Percentiles rank a stretch among this genome's conserved stretches.
These are phyloP conservation scores for Andricus grossulariae DNA, from an alignment of 1,140 invertebrate genomes.

Conservation along the genomic window DNA sequence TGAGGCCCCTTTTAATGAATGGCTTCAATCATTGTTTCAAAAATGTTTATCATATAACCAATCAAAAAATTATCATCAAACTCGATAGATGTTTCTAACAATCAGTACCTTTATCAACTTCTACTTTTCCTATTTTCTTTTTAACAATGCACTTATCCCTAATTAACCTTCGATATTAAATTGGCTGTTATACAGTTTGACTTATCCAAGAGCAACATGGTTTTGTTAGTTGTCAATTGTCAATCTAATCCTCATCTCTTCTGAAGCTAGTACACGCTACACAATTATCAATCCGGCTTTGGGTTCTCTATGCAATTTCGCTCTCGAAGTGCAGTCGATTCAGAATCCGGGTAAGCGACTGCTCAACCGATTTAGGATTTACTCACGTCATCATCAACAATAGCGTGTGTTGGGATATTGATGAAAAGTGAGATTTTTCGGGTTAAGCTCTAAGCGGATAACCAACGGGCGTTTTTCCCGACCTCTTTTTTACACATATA, in stretches of 20 bases:
- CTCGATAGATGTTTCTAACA: too few relatives aligned
- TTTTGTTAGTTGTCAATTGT: conserved; percentile 17
- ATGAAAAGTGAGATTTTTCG: conserved; percentile 57
- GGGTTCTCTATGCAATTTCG: conserved; percentile 22
- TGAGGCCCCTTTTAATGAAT: too few relatives aligned
- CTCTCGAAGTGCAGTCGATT: conserved; percentile 27
- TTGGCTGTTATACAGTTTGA: neutral
- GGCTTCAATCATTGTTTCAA: too few relatives aligned
- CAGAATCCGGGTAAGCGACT: conserved; percentile 35
- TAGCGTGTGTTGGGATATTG: conserved; percentile 48
- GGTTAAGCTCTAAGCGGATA: conserved; percentile 57
- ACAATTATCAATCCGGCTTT: conserved; percentile 28
- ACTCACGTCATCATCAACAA: conserved; percentile 29
- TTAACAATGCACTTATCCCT: too few relatives aligned
- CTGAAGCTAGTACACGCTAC: conserved; percentile 9
- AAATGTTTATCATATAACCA: too few relatives aligned
- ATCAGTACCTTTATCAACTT: too few relatives aligned
- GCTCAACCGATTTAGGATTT: conserved; percentile 31
- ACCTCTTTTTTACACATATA: conserved; percentile 28
- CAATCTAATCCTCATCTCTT: conserved; percentile 22
- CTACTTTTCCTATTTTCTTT: too few relatives aligned
- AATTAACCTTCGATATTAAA: too few relatives aligned
- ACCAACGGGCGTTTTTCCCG: conserved; percentile 35
- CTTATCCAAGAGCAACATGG: neutral
- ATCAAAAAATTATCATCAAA: too few relatives aligned